Conservation (phyloP, 2,113 vertebrate species). For the Ovibos moschatus region DNA sequence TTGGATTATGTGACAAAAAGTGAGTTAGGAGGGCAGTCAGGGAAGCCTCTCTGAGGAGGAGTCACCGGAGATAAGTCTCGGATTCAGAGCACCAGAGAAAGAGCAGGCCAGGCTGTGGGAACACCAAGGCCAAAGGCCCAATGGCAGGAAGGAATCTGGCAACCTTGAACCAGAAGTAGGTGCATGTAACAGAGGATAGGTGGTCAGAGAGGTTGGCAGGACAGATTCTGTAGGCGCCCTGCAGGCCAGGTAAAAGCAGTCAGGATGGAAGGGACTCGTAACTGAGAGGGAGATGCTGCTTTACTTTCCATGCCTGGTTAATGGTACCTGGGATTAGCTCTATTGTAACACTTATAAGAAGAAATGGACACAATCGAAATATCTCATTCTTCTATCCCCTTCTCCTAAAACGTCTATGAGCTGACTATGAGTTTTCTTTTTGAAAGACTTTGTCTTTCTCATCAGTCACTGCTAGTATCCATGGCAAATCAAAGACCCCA, state of each 20-base stretch:
- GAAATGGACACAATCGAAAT: not conserved
- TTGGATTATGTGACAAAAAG: not conserved
- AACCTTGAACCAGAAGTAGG: not conserved
- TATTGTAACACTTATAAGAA: not conserved
- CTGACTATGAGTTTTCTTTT: not conserved
- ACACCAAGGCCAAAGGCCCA: not conserved
- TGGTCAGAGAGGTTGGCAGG: not conserved
- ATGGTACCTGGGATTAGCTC: not conserved
- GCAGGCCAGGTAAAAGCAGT: not conserved
- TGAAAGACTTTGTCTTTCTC: not conserved
- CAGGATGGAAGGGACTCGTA: rapidly evolving
- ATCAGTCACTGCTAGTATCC: not conserved
- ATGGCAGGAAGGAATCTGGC: not conserved
- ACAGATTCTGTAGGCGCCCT: not conserved
- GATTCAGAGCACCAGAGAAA: not conserved
- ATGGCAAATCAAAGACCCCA: not conserved
- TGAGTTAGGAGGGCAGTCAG: not conserved
- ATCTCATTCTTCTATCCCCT: not conserved
- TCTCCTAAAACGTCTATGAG: not conserved
- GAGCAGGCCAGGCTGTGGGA: not conserved
- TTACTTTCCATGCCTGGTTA: not conserved
- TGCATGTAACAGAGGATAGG: not conserved
- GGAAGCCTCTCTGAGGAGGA: not conserved
- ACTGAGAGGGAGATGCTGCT: not conserved
- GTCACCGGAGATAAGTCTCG: not conserved